These are phyloP conservation scores for Zaprionus ghesquierei DNA, from an alignment of 1,140 invertebrate species.

Conservation along the genomic window DNA sequence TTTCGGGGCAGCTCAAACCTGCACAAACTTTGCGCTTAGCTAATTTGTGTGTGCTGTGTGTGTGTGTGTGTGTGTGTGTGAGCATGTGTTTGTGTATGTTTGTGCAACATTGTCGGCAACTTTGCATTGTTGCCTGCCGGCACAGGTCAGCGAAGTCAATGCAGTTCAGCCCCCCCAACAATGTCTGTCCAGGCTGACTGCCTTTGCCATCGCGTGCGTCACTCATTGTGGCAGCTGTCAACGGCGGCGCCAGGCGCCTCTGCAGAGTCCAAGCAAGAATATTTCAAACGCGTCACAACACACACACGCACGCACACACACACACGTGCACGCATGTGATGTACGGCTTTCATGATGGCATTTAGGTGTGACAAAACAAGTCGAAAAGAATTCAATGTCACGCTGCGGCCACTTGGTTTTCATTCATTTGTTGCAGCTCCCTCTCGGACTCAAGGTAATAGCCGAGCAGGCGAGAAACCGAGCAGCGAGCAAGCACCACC, in stretches of 20 bases:
- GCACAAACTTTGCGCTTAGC: neutral
- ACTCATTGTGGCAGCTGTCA: slow-evolving; percentile 61
- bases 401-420: slow-evolving; percentile 65
- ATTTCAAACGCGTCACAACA: slow-evolving; percentile 36
- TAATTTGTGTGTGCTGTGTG: neutral
- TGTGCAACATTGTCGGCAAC: neutral
- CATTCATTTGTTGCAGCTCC: slow-evolving; percentile 73
- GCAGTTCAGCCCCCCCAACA: neutral
- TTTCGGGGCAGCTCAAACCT: slow-evolving; percentile 19
- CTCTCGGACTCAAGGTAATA: neutral
- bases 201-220: slow-evolving; percentile 20
- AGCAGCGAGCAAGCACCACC: neutral
- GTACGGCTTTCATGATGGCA: slow-evolving; percentile 19
- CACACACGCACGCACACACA: slow-evolving; percentile 22
- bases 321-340: neutral
- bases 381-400: slow-evolving; percentile 67
- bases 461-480: too few relatives aligned
- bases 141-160: neutral
- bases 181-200: neutral
- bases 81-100: neutral
- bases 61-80: neutral
- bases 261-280: slow-evolving; percentile 45
- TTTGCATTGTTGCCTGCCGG: slow-evolving; percentile 2
- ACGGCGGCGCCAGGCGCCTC: slow-evolving; percentile 47
- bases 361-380: slow-evolving; percentile 59